Percentiles rank a stretch among this genome's conserved stretches.
These are phyloP conservation scores for Mallotus villosus DNA, from an alignment of 2,797 vertebrate genomes.

Conservation along the genomic window DNA sequence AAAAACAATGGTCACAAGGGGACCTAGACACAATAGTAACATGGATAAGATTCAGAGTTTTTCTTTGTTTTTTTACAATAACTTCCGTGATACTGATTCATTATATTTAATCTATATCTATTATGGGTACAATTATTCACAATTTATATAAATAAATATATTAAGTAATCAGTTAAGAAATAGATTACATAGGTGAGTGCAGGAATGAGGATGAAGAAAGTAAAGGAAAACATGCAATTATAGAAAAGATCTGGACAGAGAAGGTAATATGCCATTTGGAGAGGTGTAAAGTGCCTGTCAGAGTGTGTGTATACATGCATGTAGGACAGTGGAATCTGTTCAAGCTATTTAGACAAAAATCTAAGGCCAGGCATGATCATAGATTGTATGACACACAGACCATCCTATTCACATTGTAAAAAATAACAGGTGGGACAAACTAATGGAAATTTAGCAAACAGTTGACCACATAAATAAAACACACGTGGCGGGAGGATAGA, in stretches of 20 bases:
- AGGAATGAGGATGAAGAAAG: neutral
- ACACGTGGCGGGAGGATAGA: slow-evolving; percentile 12
- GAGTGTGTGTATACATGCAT: slow-evolving; percentile 10
- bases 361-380: slow-evolving; percentile 4
- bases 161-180: no score
- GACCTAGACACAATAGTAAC: slow-evolving; percentile 32
- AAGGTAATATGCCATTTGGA: neutral
- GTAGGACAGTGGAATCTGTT: slow-evolving; percentile 38
- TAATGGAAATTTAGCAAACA: neutral
- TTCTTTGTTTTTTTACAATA: no score
- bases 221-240: neutral
- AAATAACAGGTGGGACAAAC: neutral
- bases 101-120: no score
- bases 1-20: slow-evolving; percentile 54
- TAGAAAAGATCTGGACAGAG: no score
- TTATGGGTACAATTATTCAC: no score
- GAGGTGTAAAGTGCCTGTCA: neutral
- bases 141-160: no score
- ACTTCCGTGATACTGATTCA: no score
- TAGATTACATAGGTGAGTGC: no score
- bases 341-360: slow-evolving; percentile 43
- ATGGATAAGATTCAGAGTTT: neutral
- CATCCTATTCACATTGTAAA: neutral
- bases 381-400: neutral
- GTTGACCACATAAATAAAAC: no score